Base-by-base conservation (phyloP, 2,113 vertebrate species). In the Hassar affinis region DNA sequence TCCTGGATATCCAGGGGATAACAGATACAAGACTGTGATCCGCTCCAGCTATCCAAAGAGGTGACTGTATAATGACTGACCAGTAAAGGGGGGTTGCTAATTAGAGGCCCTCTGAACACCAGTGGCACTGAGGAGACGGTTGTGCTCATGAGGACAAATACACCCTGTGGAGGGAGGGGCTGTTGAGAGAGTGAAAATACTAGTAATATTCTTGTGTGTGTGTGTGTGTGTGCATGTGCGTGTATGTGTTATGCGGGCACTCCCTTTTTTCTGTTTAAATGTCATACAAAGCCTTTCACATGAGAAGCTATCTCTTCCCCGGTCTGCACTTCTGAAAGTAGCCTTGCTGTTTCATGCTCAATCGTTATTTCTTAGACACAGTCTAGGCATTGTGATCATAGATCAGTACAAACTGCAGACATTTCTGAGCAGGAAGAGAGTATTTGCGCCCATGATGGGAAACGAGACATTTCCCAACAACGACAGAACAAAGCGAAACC, bases 381-480 rank as follows among this genome's bases (percentile, higher is more conserved):
- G 11, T 66, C 38, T 54, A 20, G 33, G 18, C 22, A 69, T 25
- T 15, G 56, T 84, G 86, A 71, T 74, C 72, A 77, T 75, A 81
- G 84, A 86, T 78, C 81, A 81, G 85, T 64, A 38, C 35, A 78
- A 51, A 61, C 68, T 35, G 20, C 64, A 42, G 33, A 79, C 56
- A 30, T 80, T 35, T 77, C 54, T 52, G 78, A 82, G 81, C 82
- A 89, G 88, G 87, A 88, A 86, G 85, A 80, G 76, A 78, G 52
- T 80, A 81, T 84, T 89, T 18, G 88, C 90, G 86, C 82, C 86
- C 89, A 59, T 88, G 86, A 92, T 64, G 90, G 92, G 94, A 95
- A 95, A 91, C 81, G 88, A 94, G 92, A 92, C 89, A 89, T 94
- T 95, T 93, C 94, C 88, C 90, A 94, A 95, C 90, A 87, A 89